A percentile compares a stretch with the other conserved stretches of the same genome.
phyloP scores from a whole-genome alignment of 2,113 vertebrate species.

The Gasterosteus nipponicus region DNA sequence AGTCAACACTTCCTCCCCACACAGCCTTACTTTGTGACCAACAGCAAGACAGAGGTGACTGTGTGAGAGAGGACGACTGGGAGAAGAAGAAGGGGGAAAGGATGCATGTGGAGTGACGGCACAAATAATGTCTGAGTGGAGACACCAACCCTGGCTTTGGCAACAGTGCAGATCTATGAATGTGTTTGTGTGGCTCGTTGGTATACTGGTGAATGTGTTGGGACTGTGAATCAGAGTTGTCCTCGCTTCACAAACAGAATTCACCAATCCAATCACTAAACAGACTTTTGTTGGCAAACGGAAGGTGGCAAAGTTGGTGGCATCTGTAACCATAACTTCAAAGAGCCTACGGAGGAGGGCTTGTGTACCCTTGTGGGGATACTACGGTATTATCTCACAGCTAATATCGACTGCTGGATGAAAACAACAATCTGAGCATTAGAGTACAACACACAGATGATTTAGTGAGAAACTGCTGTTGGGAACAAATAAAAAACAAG shows the following conservation, averaged over 20 bases:
- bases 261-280: conserved; percentile 55
- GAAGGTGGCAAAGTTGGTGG: conserved; percentile 15
- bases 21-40: conserved; percentile 98
- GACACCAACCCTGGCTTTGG: conserved; percentile 46
- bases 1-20: conserved; percentile 92
- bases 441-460: conserved; percentile 32
- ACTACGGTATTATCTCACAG: conserved; percentile 51
- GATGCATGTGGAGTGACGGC: conserved; percentile 52
- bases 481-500: conserved; percentile 21
- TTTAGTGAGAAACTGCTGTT: conserved; percentile 29
- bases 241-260: conserved; percentile 56
- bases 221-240: conserved; percentile 48
- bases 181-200: conserved; percentile 62
- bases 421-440: conserved; percentile 30
- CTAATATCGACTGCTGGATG: conserved; percentile 52
- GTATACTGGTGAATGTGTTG: conserved; percentile 36
- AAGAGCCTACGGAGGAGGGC: conserved; percentile 41
- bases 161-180: conserved; percentile 50
- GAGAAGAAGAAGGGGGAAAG: conserved; percentile 31
- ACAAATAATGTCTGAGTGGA: conserved; percentile 47
- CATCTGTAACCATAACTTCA: conserved; percentile 38
- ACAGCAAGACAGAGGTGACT: conserved; percentile 99
- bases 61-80: conserved; percentile 84
- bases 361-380: conserved; percentile 47
- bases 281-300: conserved; percentile 37